These are phyloP conservation scores for Heteromormyrus szaboi DNA, from an alignment of 2,797 vertebrate species.

Conservation along the genomic window DNA sequence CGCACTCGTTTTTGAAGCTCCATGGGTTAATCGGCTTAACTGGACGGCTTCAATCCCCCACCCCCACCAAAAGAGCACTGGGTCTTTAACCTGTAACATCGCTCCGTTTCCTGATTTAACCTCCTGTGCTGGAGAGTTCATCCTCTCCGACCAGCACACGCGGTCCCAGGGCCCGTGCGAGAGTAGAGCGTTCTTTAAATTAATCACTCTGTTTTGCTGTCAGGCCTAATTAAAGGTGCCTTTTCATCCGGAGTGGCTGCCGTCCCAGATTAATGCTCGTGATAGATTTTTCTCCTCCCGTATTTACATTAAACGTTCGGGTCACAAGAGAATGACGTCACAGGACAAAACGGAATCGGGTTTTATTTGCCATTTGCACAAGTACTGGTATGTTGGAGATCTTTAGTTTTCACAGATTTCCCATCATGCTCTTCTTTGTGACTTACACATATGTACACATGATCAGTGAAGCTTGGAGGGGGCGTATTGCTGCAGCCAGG, in stretches of 20 bases:
- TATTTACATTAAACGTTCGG: background rate
- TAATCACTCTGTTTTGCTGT: background rate
- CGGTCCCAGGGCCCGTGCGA: background rate
- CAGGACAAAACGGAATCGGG: background rate
- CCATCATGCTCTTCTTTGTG: background rate
- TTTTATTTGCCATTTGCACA: background rate
- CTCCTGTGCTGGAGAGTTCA: background rate
- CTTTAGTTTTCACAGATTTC: background rate
- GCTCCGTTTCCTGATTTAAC: background rate
- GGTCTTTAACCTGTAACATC: background rate
- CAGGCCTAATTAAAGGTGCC: constrained; percentile 6
- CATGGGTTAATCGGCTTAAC: background rate
- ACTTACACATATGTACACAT: background rate
- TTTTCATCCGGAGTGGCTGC: background rate
- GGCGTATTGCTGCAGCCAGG: background rate
- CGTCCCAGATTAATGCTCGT: background rate
- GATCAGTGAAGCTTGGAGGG: background rate
- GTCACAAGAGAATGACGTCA: background rate
- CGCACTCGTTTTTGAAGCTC: background rate
- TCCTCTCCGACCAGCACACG: background rate
- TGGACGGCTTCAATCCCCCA: background rate
- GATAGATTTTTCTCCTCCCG: background rate
- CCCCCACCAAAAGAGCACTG: background rate
- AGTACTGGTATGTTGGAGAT: background rate
- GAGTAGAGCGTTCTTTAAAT: background rate